phyloP scores from a whole-genome alignment of 1,140 invertebrate species.

The Conus ventricosus region DNA sequence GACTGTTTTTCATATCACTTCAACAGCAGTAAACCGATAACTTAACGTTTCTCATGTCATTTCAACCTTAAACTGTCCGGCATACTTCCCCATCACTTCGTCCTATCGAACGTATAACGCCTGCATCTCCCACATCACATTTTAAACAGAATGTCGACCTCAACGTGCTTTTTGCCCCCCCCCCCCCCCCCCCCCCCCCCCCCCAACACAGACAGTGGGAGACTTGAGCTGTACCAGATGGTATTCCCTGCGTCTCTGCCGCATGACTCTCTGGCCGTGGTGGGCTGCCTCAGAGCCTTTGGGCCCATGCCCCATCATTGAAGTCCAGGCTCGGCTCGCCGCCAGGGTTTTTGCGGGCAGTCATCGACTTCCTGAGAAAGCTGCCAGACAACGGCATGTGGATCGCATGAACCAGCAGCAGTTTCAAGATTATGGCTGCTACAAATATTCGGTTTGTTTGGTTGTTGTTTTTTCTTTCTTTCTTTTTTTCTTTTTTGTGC shows the following conservation, averaged over 20 bases:
- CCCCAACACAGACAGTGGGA: not conserved
- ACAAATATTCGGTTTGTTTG: conserved; percentile 9
- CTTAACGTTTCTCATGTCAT: too few relatives aligned
- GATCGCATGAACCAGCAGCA: conserved; percentile 70
- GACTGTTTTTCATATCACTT: too few relatives aligned
- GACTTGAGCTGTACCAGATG: conserved; percentile 37
- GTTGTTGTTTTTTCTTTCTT: too few relatives aligned
- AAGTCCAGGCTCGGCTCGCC: conserved; percentile 42
- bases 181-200: too few relatives aligned
- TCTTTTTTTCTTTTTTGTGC: too few relatives aligned
- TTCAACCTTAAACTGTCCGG: too few relatives aligned
- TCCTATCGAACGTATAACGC: too few relatives aligned
- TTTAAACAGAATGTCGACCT: too few relatives aligned
- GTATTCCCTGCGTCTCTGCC: conserved; percentile 29
- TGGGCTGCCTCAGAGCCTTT: conserved; percentile 26
- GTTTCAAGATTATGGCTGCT: conserved; percentile 25
- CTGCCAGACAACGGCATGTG: conserved; percentile 65
- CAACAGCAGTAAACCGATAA: too few relatives aligned
- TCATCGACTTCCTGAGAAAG: conserved; percentile 12
- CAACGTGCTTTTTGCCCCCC: too few relatives aligned
- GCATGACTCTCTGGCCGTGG: conserved; percentile 34
- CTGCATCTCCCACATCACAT: too few relatives aligned
- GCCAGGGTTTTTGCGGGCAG: conserved; percentile 35
- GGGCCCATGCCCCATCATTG: conserved; percentile 37
- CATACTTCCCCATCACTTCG: too few relatives aligned